Evolutionary conservation across 2,113 vertebrate genomes (phyloP).

Genomic region (Rhinogobius similis): DNA sequence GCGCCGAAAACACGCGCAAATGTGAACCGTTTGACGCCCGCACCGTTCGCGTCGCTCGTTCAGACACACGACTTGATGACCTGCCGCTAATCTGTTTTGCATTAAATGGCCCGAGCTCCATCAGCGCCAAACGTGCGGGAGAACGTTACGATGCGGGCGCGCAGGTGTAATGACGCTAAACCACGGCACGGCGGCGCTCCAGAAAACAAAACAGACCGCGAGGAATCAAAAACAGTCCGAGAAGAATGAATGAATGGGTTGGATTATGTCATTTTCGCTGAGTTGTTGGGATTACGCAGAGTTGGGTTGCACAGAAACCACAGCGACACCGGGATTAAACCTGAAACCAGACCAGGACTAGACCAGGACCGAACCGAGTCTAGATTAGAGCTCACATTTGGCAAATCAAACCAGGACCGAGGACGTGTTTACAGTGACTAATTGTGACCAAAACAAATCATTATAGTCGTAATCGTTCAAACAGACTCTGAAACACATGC

Average conservation of each 20-base stretch:
- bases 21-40: background rate
- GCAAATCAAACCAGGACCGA: too few relatives aligned
- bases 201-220: background rate
- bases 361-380: too few relatives aligned
- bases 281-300: background rate
- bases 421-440: too few relatives aligned
- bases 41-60: background rate
- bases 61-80: background rate
- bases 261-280: background rate
- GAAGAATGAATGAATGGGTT: background rate
- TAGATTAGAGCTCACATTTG: too few relatives aligned
- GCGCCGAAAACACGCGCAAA: background rate
- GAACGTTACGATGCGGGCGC: background rate
- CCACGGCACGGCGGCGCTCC: background rate
- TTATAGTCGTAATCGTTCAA: too few relatives aligned
- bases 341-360: too few relatives aligned
- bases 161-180: background rate
- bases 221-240: background rate
- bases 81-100: constrained; percentile 5
- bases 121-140: background rate
- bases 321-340: too few relatives aligned
- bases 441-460: too few relatives aligned
- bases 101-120: background rate
- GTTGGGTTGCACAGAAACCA: too few relatives aligned
- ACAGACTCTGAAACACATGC: too few relatives aligned